Percentiles rank a stretch among this genome's conserved stretches.
Evolutionary conservation across 2,797 vertebrate species (phyloP).

Genomic region (Hypotaenidia okinawae): DNA sequence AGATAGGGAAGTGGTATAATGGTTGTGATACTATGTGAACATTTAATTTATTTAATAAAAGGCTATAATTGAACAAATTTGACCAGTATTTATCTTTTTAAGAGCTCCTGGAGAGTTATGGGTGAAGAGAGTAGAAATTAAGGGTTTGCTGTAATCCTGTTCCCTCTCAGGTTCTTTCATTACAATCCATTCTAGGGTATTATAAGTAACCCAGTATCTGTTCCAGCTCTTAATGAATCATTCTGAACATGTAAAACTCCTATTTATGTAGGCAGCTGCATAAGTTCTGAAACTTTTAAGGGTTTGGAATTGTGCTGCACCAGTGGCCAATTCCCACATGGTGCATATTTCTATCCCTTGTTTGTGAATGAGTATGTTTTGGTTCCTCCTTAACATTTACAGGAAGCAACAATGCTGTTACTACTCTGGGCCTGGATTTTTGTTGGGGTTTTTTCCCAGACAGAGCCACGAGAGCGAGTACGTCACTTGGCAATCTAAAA

Average conservation of each 20-base stretch:
- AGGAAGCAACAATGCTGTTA: slow-evolving; percentile 68
- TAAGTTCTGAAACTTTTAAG: slow-evolving; percentile 43
- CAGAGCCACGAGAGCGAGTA: slow-evolving; percentile 15
- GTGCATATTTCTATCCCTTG: slow-evolving; percentile 42
- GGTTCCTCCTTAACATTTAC: slow-evolving; percentile 54
- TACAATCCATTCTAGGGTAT: not conserved
- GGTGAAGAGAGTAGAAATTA: not conserved
- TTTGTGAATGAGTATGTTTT: slow-evolving; percentile 53
- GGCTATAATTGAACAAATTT: not conserved
- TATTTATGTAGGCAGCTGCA: slow-evolving; percentile 13
- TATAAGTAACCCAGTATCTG: not conserved
- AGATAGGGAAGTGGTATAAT: not conserved
- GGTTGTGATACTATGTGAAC: not conserved
- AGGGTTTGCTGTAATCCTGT: not conserved
- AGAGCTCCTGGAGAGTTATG: not conserved
- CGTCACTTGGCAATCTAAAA: slow-evolving; percentile 51
- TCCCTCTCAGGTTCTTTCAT: not conserved
- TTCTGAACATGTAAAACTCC: not conserved
- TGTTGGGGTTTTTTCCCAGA: not conserved
- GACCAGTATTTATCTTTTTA: not conserved
- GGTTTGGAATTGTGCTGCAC: slow-evolving; percentile 52
- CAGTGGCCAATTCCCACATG: slow-evolving; percentile 39
- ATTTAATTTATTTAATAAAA: not conserved
- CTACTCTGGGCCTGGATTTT: slow-evolving; percentile 44
- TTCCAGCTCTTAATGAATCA: slow-evolving; percentile 22